Evolutionary conservation across 37 sponge, comb jelly and placozoan species (phyloP).

Genomic region (Spongilla lacustris): DNA sequence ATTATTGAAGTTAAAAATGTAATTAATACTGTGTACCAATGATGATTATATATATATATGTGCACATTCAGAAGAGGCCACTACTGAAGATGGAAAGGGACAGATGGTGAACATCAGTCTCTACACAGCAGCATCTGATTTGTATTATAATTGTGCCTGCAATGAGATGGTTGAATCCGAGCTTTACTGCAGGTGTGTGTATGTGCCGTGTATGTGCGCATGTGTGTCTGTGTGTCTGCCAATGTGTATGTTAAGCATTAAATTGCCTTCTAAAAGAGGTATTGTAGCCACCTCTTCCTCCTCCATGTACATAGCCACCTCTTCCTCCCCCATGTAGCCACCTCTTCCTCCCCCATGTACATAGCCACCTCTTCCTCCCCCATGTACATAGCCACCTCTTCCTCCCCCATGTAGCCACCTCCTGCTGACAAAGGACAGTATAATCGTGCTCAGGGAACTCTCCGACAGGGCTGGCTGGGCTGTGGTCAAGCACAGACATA

Average conservation of each 20-base stretch:
- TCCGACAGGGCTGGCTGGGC: conserved; percentile 83
- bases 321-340: conserved; percentile 48
- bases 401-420: conserved; percentile 57
- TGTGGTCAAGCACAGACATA: conserved; percentile 60
- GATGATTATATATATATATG: not conserved
- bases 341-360: conserved; percentile 54
- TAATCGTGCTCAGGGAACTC: conserved; percentile 77
- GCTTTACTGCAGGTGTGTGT: conserved; percentile 8
- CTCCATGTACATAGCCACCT: not conserved
- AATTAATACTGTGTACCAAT: too few relatives aligned
- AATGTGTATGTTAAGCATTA: not conserved
- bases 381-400: not conserved
- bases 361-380: not conserved
- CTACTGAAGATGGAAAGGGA: conserved; percentile 73
- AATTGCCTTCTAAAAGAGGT: too few relatives aligned
- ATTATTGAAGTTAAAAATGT: too few relatives aligned
- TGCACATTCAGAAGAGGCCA: conserved; percentile 22
- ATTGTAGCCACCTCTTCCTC: not conserved
- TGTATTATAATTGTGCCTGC: conserved; percentile 68
- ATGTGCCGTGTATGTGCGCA: conserved; percentile 2
- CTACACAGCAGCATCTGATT: conserved; percentile 71
- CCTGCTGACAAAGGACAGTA: conserved; percentile 49
- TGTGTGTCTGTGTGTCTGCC: conserved; percentile 9
- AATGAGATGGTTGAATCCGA: conserved; percentile 62
- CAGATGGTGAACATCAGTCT: conserved; percentile 82